Conservation (phyloP, 2,888 invertebrate genomes). For the Spatulosminthurus flaviceps region DNA sequence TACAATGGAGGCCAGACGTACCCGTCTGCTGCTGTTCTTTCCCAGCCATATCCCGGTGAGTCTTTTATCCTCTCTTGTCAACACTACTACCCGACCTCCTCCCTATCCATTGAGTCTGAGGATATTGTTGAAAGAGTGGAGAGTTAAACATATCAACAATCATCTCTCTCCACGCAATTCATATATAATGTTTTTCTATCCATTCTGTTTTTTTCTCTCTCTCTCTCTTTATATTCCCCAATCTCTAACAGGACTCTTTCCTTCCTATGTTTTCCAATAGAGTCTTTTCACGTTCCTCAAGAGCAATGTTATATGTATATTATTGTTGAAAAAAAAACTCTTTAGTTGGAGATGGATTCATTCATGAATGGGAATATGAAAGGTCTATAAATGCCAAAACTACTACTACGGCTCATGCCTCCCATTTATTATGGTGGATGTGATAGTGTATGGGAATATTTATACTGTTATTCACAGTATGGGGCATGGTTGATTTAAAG, state of each 20-base stretch:
- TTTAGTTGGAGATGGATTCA: not conserved
- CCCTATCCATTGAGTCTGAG: constrained; percentile 26
- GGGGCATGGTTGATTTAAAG: not conserved
- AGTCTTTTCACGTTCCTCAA: too few relatives aligned
- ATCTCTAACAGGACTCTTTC: not conserved
- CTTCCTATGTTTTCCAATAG: too few relatives aligned
- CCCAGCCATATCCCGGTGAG: constrained; percentile 63
- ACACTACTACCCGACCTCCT: constrained; percentile 57
- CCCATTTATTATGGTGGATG: not conserved
- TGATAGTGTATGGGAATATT: constrained; percentile 15
- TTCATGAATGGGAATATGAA: not conserved
- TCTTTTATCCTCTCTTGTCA: constrained; percentile 57
- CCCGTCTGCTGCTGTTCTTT: constrained; percentile 62
- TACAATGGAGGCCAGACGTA: constrained; percentile 63
- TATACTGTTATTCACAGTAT: constrained; percentile 20
- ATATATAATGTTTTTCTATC: too few relatives aligned
- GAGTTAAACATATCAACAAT: constrained; percentile 21
- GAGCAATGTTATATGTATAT: too few relatives aligned
- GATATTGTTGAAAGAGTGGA: constrained; percentile 14
- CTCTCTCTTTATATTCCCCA: too few relatives aligned
- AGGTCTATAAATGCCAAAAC: not conserved
- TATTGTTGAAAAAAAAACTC: constrained; percentile 8
- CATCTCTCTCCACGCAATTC: constrained; percentile 6
- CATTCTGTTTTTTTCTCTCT: too few relatives aligned
- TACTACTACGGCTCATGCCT: not conserved